phyloP scores from a whole-genome alignment of 2,888 invertebrate species.

The Nineta flava region DNA sequence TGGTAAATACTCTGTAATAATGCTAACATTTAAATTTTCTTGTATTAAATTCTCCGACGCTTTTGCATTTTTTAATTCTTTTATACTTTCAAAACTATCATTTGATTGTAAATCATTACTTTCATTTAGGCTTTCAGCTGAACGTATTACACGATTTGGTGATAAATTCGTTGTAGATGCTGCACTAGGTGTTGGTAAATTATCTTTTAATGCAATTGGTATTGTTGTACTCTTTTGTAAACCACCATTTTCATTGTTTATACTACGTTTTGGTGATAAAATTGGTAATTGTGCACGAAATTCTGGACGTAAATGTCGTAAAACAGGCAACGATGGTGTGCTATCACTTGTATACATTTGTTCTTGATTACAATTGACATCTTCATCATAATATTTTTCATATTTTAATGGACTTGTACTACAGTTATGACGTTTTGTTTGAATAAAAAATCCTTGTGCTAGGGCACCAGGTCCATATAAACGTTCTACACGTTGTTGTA shows the following conservation, averaged over 20 bases:
- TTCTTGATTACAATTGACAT: neutral
- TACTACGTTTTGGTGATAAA: conserved; percentile 35
- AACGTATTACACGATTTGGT: neutral
- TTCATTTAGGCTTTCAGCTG: neutral
- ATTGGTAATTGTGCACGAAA: conserved; percentile 71
- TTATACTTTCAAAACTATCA: neutral
- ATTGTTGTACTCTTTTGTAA: conserved; percentile 25
- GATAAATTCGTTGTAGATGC: neutral
- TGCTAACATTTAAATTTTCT: conserved; percentile 13
- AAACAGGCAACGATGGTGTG: conserved; percentile 48
- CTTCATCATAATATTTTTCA: neutral
- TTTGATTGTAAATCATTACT: conserved; percentile 7
- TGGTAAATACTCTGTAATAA: conserved; percentile 27
- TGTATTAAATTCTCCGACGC: neutral
- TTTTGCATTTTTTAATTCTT: conserved; percentile 1
- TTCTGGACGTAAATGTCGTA: conserved; percentile 70
- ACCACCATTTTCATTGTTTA: conserved; percentile 8
- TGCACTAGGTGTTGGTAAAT: neutral
- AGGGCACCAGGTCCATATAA: conserved; percentile 77
- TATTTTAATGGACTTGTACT: neutral
- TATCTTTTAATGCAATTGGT: conserved; percentile 17
- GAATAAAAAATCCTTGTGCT: conserved; percentile 69
- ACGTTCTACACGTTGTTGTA: conserved; percentile 76
- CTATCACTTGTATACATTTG: conserved; percentile 25
- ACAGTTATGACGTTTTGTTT: conserved; percentile 21